Evolutionary conservation across 2,797 vertebrate genomes (phyloP).

Genomic region (Falco peregrinus): DNA sequence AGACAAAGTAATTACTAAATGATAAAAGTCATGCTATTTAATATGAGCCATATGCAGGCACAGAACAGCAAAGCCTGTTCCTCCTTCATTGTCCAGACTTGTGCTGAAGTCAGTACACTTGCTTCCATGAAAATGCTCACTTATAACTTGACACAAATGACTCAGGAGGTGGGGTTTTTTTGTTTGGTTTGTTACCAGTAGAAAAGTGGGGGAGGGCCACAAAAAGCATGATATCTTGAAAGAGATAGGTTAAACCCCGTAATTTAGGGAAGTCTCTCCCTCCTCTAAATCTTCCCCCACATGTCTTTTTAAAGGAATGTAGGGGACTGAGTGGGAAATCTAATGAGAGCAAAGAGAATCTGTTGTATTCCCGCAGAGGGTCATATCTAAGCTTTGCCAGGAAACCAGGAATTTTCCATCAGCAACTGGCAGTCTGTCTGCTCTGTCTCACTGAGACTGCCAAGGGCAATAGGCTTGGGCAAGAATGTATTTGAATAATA

Average conservation of each 20-base stretch:
- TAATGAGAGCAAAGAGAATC: background rate
- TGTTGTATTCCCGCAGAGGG: background rate
- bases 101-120: background rate
- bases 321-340: background rate
- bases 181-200: background rate
- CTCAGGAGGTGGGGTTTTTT: background rate
- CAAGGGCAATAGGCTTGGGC: slow-evolving; percentile 16
- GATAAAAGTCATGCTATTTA: background rate
- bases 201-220: background rate
- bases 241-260: background rate
- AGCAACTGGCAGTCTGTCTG: slow-evolving; percentile 22
- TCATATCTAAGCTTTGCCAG: background rate
- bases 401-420: slow-evolving; percentile 49
- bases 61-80: background rate
- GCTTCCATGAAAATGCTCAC: background rate
- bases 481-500: slow-evolving; percentile 27
- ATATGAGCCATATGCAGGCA: background rate
- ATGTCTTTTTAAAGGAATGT: background rate
- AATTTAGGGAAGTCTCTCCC: background rate
- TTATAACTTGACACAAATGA: background rate
- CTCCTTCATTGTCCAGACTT: background rate
- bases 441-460: slow-evolving; percentile 8
- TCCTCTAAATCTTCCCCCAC: background rate
- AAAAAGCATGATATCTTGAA: background rate
- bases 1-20: background rate